Evolutionary conservation across 2,888 invertebrate species (phyloP).

Genomic region (Euphydryas editha): DNA sequence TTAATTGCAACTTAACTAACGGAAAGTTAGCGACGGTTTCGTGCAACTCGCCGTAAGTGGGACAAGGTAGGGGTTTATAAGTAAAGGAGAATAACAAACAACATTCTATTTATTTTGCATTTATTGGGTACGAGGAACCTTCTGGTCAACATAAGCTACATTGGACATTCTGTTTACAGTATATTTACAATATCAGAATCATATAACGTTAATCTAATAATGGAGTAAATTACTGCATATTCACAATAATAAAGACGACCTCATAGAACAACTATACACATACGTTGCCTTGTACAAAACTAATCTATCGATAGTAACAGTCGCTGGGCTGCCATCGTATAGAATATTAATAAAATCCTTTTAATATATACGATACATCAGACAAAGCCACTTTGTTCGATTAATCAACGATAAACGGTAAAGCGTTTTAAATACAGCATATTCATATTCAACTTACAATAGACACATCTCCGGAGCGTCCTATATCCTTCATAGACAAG

Average conservation of each 20-base stretch:
- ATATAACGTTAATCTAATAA: conserved; percentile 68
- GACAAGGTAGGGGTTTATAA: conserved; percentile 9
- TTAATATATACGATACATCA: conserved; percentile 46
- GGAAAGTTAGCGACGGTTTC: too few relatives aligned
- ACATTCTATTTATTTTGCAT: conserved; percentile 78
- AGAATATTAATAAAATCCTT: conserved; percentile 5
- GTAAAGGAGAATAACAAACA: conserved; percentile 55
- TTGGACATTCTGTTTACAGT: conserved; percentile 81
- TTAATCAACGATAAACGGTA: conserved; percentile 66
- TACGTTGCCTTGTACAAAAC: conserved; percentile 78
- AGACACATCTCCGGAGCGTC: conserved; percentile 53
- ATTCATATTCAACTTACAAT: conserved; percentile 59
- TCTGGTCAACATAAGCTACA: conserved; percentile 84
- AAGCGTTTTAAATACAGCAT: conserved; percentile 78
- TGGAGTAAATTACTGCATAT: conserved; percentile 78
- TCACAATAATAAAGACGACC: conserved; percentile 79
- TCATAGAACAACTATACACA: conserved; percentile 76
- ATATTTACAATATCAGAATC: conserved; percentile 82
- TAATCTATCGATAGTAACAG: conserved; percentile 63
- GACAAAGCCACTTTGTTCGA: conserved; percentile 73
- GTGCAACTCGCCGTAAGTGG: too few relatives aligned
- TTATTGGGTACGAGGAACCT: conserved; percentile 84
- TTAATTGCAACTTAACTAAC: too few relatives aligned
- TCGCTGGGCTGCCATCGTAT: conserved; percentile 47
- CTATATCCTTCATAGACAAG: conserved; percentile 52